A percentile compares a stretch with the other conserved stretches of the same genome.
These are phyloP conservation scores for Trachelus iudaicus DNA, from an alignment of 2,888 invertebrate genomes.

Conservation along the genomic window DNA sequence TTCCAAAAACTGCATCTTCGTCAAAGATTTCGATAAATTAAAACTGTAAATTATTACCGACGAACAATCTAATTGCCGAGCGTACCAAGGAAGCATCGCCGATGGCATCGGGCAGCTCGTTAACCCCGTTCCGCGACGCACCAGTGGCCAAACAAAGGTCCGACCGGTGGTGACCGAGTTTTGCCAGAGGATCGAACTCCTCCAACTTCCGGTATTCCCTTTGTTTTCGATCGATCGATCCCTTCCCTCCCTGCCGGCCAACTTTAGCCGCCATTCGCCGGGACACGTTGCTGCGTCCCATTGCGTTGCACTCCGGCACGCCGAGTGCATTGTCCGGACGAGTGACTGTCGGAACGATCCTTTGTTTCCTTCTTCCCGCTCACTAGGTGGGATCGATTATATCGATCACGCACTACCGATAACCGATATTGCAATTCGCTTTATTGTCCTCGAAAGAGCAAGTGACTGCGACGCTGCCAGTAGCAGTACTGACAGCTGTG, in stretches of 20 bases:
- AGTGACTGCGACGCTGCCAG: neutral
- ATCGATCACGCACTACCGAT: neutral
- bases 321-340: neutral
- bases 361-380: neutral
- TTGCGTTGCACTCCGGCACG: neutral
- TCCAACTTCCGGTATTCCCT: slow-evolving; percentile 35
- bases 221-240: slow-evolving; percentile 26
- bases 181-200: slow-evolving; percentile 34
- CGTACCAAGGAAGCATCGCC: neutral
- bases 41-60: neutral
- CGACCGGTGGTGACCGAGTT: slow-evolving; percentile 33
- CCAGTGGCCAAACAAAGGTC: slow-evolving; percentile 21
- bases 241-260: slow-evolving; percentile 16
- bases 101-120: slow-evolving; percentile 7
- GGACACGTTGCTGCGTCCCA: neutral
- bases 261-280: neutral
- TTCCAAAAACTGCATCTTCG: neutral
- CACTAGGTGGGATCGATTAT: neutral
- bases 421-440: neutral
- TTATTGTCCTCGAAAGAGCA: neutral
- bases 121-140: slow-evolving; percentile 11
- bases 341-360: neutral
- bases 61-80: neutral
- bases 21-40: neutral
- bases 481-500: neutral